Conservation (phyloP, 2,113 vertebrate species). For the Ranitomeya variabilis region DNA sequence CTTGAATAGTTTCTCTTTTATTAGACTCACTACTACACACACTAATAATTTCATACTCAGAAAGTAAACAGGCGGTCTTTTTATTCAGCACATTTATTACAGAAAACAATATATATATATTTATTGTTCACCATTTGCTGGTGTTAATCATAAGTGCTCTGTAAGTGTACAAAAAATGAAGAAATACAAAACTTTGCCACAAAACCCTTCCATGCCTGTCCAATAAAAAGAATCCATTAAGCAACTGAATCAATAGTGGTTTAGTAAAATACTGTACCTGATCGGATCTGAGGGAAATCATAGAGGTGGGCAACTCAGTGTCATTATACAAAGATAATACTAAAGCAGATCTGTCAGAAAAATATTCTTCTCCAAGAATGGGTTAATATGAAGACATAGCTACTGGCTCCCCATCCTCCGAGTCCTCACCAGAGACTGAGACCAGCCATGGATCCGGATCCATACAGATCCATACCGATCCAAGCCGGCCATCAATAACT, state of each 20-base stretch:
- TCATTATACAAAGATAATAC: no score
- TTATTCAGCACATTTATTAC: constrained; percentile 21
- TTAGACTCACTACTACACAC: not conserved
- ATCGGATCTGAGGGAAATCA: no score
- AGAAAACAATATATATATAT: not conserved
- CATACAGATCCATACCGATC: no score
- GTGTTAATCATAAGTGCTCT: not conserved
- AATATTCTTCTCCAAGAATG: no score
- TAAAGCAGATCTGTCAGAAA: no score
- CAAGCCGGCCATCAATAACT: no score
- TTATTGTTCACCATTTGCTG: not conserved
- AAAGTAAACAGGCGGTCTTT: not conserved
- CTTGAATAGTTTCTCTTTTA: not conserved
- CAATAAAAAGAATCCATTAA: not conserved
- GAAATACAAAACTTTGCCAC: not conserved
- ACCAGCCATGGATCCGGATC: no score
- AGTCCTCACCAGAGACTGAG: no score
- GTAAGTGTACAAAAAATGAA: not conserved
- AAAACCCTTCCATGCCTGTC: not conserved
- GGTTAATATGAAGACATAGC: no score
- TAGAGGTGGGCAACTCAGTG: no score
- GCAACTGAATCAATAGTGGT: not conserved
- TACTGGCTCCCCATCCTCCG: no score
- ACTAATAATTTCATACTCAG: not conserved
- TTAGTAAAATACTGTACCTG: no score